phyloP scores from a whole-genome alignment of 1,140 invertebrate species.

The Berghia stephanieae region DNA sequence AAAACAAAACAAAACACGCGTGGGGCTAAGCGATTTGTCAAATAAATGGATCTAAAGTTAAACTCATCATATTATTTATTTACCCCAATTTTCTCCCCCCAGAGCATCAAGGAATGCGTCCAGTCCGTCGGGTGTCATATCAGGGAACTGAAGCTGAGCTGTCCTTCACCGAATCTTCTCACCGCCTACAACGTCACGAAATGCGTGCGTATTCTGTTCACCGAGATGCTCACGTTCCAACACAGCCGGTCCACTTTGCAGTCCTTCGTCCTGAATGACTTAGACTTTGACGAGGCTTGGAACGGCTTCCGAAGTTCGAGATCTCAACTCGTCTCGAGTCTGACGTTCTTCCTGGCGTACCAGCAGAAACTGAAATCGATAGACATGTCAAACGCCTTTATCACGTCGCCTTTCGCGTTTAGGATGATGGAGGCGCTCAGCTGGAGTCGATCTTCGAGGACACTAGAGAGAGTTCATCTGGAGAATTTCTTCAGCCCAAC shows the following conservation, averaged over 20 bases:
- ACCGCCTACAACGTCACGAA: neutral
- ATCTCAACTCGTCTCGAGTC: neutral
- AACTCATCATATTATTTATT: too few species aligned
- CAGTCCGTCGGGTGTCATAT: too few species aligned
- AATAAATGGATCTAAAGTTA: too few species aligned
- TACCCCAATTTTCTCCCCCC: too few species aligned
- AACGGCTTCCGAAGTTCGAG: constrained; percentile 4
- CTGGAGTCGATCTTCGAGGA: neutral
- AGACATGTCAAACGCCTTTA: neutral
- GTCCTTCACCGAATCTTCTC: neutral
- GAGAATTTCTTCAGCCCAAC: neutral
- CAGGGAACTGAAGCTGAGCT: too few species aligned
- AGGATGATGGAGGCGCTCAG: neutral
- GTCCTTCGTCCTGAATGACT: neutral
- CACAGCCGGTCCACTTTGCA: neutral
- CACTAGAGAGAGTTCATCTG: neutral
- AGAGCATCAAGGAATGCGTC: too few species aligned
- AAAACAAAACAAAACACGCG: too few species aligned
- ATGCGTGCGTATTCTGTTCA: constrained; percentile 1
- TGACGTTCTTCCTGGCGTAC: neutral
- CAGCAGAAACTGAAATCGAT: neutral
- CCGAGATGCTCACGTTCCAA: neutral
- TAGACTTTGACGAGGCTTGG: constrained; percentile 10
- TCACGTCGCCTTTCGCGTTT: neutral
- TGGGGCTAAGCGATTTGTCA: too few species aligned